A percentile compares a stretch with the other conserved stretches of the same genome.
Evolutionary conservation across 2,113 vertebrate species (phyloP).

Genomic region (Casuarius casuarius): DNA sequence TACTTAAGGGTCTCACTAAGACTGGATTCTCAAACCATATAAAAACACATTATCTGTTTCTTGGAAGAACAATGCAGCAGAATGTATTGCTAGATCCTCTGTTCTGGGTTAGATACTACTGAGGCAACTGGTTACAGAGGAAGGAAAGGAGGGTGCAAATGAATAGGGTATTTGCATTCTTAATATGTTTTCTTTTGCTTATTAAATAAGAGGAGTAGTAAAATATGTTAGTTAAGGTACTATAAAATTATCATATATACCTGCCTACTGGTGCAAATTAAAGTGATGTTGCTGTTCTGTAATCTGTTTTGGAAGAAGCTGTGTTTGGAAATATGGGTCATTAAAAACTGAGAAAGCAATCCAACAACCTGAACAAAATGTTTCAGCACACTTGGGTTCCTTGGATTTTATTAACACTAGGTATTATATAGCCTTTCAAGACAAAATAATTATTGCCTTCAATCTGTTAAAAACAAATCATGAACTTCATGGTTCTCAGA

Average conservation of each 20-base stretch:
- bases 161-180: not conserved
- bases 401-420: not conserved
- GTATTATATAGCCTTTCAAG: not conserved
- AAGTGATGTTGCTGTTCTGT: not conserved
- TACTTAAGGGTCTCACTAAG: not conserved
- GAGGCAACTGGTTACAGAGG: not conserved
- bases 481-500: not conserved
- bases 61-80: not conserved
- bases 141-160: not conserved
- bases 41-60: not conserved
- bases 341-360: not conserved
- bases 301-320: not conserved
- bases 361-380: not conserved
- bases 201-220: not conserved
- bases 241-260: not conserved
- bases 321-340: not conserved
- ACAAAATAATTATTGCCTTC: not conserved
- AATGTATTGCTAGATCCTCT: not conserved
- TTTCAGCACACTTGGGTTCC: not conserved
- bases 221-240: not conserved
- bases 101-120: not conserved
- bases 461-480: not conserved
- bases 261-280: not conserved
- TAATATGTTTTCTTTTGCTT: not conserved
- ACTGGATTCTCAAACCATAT: not conserved